Evolutionary conservation across 2,113 vertebrate genomes (phyloP).

Genomic region (Planiliza haematocheilus): DNA sequence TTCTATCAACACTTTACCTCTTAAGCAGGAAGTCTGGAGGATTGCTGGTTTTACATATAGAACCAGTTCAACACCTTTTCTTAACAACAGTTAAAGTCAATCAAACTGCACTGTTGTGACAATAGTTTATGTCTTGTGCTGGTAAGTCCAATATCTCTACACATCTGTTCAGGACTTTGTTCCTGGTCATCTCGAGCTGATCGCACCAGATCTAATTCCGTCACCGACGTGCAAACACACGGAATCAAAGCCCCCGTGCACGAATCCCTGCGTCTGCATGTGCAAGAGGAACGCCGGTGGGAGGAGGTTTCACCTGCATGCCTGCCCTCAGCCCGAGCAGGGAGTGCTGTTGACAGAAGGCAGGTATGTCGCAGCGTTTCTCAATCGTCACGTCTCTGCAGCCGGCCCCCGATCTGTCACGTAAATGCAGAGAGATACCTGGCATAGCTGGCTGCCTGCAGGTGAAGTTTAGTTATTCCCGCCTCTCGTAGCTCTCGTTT

Average conservation of each 20-base stretch:
- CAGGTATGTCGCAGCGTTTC: slow-evolving; percentile 48
- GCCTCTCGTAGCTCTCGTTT: not conserved
- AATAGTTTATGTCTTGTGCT: too few relatives aligned
- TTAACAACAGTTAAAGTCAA: too few relatives aligned
- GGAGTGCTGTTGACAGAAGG: slow-evolving; percentile 40
- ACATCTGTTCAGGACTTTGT: not conserved
- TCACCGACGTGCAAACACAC: slow-evolving; percentile 14
- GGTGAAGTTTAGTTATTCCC: too few relatives aligned
- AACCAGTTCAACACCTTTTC: too few relatives aligned
- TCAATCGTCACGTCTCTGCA: slow-evolving; percentile 44
- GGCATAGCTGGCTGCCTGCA: not conserved
- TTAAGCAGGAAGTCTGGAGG: too few relatives aligned
- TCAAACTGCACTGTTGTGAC: too few relatives aligned
- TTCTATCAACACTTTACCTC: too few relatives aligned
- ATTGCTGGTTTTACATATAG: too few relatives aligned
- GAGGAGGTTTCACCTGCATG: slow-evolving; percentile 11
- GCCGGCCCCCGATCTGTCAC: slow-evolving; percentile 44
- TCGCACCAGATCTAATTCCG: not conserved
- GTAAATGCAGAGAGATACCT: not conserved
- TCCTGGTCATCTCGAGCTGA: not conserved
- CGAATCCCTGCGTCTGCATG: not conserved
- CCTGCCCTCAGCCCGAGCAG: slow-evolving; percentile 8
- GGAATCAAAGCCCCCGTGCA: slow-evolving; percentile 6
- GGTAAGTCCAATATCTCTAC: too few relatives aligned
- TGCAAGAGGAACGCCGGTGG: not conserved